phyloP scores from a whole-genome alignment of 1,140 invertebrate species.

The Trissolcus basalis region DNA sequence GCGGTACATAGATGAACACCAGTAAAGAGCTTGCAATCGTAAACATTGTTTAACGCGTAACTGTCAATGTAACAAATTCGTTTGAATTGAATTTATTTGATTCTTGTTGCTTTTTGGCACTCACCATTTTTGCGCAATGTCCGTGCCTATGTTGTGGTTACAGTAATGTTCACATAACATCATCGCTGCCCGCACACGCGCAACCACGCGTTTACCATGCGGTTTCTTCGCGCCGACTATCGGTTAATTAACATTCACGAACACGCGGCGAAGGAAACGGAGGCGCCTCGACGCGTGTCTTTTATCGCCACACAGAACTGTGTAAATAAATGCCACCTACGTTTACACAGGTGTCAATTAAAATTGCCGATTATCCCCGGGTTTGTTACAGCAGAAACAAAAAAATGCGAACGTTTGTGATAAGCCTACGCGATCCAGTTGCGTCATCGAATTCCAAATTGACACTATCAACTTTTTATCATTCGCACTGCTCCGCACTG shows the following conservation, averaged over 20 bases:
- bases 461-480: constrained; percentile 5
- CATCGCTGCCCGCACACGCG: constrained; percentile 49
- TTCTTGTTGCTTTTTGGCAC: constrained; percentile 4
- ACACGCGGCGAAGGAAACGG: constrained; percentile 45
- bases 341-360: constrained; percentile 69
- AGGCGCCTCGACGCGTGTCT: constrained; percentile 46
- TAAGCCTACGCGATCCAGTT: constrained; percentile 35
- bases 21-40: too few species aligned
- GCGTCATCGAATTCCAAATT: constrained; percentile 37
- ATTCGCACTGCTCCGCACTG: constrained; percentile 1
- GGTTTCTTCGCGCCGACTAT: constrained; percentile 51
- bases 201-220: constrained; percentile 50
- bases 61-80: too few species aligned
- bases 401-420: constrained; percentile 17
- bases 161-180: constrained; percentile 43
- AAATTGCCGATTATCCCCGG: constrained; percentile 31
- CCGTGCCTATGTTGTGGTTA: constrained; percentile 30
- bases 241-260: constrained; percentile 67
- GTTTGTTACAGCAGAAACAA: constrained; percentile 28
- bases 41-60: too few species aligned
- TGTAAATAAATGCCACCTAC: constrained; percentile 71
- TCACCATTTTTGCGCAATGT: constrained; percentile 46
- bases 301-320: constrained; percentile 65
- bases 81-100: too few species aligned
- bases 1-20: too few species aligned